Conservation (phyloP, 2,888 invertebrate genomes). For the Drosophila differens region DNA sequence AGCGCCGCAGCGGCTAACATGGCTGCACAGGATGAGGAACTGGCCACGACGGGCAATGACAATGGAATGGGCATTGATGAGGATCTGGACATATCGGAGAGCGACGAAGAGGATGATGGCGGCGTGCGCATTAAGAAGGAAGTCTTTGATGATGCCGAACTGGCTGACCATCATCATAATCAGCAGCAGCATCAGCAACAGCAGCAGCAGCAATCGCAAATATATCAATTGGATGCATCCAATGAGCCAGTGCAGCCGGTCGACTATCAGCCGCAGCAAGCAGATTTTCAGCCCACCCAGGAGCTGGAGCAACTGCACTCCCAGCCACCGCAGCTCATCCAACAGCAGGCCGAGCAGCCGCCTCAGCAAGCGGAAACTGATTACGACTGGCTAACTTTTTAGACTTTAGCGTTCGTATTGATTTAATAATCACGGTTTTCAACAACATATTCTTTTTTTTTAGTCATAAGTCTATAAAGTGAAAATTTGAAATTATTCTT, state of each 20-base stretch:
- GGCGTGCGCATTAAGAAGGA: constrained; percentile 71
- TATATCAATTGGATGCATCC: constrained; percentile 56
- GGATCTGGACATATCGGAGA: constrained; percentile 92
- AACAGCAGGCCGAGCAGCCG: constrained; percentile 40
- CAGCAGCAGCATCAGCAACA: constrained; percentile 36
- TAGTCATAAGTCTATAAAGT: constrained; percentile 1
- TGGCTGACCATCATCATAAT: constrained; percentile 22
- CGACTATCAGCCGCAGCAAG: constrained; percentile 45
- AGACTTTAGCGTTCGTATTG: constrained; percentile 16
- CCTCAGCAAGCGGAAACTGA: constrained; percentile 69
- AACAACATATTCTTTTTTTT: neutral
- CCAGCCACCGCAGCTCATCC: constrained; percentile 42
- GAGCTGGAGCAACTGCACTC: constrained; percentile 42
- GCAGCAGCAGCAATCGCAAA: constrained; percentile 49
- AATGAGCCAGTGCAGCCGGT: constrained; percentile 55
- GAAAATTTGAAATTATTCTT: neutral
- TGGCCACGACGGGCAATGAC: constrained; percentile 83
- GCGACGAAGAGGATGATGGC: constrained; percentile 87
- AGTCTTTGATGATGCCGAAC: constrained; percentile 58
- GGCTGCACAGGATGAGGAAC: constrained; percentile 47
- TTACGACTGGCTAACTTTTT: constrained; percentile 81
- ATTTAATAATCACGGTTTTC: constrained; percentile 5
- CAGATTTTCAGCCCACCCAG: constrained; percentile 31
- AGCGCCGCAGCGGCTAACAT: constrained; percentile 52
- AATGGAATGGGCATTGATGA: constrained; percentile 90